Evolutionary conservation across 1,140 invertebrate species (phyloP), one percentile per base, ranked within the genome.

Genomic region (Apis dorsata): DNA sequence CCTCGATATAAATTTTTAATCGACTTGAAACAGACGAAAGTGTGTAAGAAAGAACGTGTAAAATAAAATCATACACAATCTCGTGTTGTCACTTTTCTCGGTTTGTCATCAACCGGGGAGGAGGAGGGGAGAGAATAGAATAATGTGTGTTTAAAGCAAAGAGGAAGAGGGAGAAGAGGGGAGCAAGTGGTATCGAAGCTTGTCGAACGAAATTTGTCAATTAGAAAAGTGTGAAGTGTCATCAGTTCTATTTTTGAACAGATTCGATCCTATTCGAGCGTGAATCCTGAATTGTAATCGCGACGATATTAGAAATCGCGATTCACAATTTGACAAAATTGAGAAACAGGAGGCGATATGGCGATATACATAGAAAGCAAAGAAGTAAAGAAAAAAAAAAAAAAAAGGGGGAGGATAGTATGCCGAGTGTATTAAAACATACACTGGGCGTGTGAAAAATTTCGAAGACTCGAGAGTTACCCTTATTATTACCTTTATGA

Each of bases 311-410:
- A 11, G 28, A 19, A 12, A 73, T 15, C 53, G 15, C 17, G n/a
- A 15, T 53, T 24, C 24, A 34, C 28, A 28, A n/a, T 19, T 69
- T 2, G 11, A 69, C 24, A 49, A 8, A n/a, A 17, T 34, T 44
- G 34, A 34, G 2, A 65, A 44, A 57, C 15, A 17, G 24, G 51
- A 28, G 66, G 79, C 63, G 17, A 44, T 44, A 0, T 44, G 34
- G 34, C 34, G 34, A 44, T 59, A n/a, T 51, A 81, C 80, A 81
- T 69, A 76, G 63, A 81, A 81, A 81, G 80, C 80, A 76, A 68
- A 21, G 44, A 68, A 15, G 53, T 44, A 44, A 55, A 13, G 15
- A 15, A 15, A 13, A 55, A 55, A 15, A 53, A 8, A 53, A 65
- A 17, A 15, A 53, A 8, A 53, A 65, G 10, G 13, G 53, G n/a